phyloP scores from a whole-genome alignment of 2,113 vertebrate genomes.

The Microcebus murinus region DNA sequence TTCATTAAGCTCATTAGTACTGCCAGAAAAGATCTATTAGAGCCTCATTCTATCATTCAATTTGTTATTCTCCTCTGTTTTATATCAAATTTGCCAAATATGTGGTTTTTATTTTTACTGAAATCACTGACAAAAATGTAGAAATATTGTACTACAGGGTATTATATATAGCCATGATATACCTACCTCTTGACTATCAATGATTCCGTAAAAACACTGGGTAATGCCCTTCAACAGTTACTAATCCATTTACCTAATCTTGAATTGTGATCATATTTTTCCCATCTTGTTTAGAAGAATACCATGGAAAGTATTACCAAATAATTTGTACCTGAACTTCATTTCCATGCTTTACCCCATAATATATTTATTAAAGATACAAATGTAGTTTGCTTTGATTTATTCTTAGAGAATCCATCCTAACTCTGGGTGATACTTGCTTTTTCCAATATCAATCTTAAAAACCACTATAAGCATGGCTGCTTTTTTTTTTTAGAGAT shows the following conservation, averaged over 20 bases:
- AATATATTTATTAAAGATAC: background rate
- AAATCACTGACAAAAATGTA: background rate
- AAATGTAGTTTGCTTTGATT: background rate
- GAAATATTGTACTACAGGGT: background rate
- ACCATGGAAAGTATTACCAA: background rate
- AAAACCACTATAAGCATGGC: background rate
- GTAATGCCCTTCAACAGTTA: background rate
- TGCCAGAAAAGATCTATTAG: background rate
- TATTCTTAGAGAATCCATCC: background rate
- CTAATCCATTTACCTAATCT: background rate
- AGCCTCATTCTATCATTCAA: background rate
- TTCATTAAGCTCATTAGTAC: slow-evolving; percentile 17
- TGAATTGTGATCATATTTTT: background rate
- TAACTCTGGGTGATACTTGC: background rate
- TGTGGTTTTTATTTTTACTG: background rate
- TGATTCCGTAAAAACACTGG: background rate
- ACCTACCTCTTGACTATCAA: background rate
- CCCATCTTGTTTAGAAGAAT: background rate
- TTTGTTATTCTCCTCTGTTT: slow-evolving; percentile 12
- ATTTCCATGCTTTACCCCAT: background rate
- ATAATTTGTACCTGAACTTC: background rate
- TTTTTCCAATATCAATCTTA: background rate
- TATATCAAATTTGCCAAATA: background rate
- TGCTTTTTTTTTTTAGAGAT: background rate
- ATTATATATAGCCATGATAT: background rate